These are phyloP conservation scores for Scaptomyza parva DNA, from an alignment of 2,888 invertebrate species.

Conservation along the genomic window DNA sequence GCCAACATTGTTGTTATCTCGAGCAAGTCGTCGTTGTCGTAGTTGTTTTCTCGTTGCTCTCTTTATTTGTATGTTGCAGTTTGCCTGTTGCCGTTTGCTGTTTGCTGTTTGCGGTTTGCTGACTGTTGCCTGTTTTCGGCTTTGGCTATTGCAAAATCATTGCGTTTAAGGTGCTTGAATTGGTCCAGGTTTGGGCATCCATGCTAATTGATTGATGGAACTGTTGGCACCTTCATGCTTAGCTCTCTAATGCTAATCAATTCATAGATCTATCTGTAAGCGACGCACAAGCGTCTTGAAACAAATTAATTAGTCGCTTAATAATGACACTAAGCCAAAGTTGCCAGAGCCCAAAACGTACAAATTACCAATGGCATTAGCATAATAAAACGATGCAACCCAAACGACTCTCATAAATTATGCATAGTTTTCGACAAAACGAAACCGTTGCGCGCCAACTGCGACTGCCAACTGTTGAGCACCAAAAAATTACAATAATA, in stretches of 20 bases:
- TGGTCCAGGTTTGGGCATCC: constrained; percentile 16
- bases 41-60: constrained; percentile 30
- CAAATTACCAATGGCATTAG: constrained; percentile 74
- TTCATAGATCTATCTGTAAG: constrained; percentile 58
- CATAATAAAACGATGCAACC: constrained; percentile 78
- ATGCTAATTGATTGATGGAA: constrained; percentile 71
- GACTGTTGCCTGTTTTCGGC: constrained; percentile 16
- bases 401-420: constrained; percentile 74
- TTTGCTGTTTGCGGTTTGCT: constrained; percentile 19
- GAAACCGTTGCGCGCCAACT: constrained; percentile 60
- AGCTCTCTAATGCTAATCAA: constrained; percentile 67
- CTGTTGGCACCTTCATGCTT: constrained; percentile 71
- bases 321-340: constrained; percentile 77
- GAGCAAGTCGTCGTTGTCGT: constrained; percentile 32
- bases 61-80: constrained; percentile 37
- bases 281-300: constrained; percentile 55
- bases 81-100: constrained; percentile 6
- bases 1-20: constrained; percentile 42
- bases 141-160: constrained; percentile 55
- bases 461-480: constrained; percentile 12
- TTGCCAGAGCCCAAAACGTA: constrained; percentile 65
- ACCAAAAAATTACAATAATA: constrained; percentile 68
- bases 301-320: constrained; percentile 80
- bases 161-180: constrained; percentile 31
- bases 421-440: constrained; percentile 71